A percentile compares a stretch with the other conserved stretches of the same genome.
These are phyloP conservation scores for Isoperla grammatica DNA, from an alignment of 2,888 invertebrate genomes.

Conservation along the genomic window DNA sequence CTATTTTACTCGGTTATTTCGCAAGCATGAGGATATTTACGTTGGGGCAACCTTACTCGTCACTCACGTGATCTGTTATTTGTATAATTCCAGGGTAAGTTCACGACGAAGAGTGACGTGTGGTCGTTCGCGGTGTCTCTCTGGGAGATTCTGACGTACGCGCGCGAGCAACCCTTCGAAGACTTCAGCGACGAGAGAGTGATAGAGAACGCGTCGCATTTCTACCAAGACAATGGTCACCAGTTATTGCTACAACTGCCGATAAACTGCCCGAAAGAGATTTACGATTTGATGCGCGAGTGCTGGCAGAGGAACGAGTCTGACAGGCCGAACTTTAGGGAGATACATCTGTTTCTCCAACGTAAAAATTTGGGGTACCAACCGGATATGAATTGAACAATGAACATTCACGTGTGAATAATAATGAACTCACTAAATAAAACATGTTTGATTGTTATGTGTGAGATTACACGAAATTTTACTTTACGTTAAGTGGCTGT, in stretches of 20 bases:
- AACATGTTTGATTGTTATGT: neutral
- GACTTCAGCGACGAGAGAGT: conserved; percentile 73
- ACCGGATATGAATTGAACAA: conserved; percentile 31
- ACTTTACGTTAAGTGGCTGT: too few relatives aligned
- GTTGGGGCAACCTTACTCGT: too few relatives aligned
- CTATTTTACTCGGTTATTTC: too few relatives aligned
- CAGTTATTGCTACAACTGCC: conserved; percentile 59
- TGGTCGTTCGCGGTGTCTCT: conserved; percentile 85
- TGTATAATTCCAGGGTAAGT: conserved; percentile 69
- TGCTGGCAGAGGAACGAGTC: conserved; percentile 76
- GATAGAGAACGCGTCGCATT: conserved; percentile 74
- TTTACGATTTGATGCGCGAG: conserved; percentile 77
- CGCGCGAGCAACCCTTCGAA: conserved; percentile 75
- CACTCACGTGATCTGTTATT: too few relatives aligned
- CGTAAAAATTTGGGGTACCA: conserved; percentile 64
- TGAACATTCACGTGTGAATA: neutral
- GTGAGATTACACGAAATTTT: too few relatives aligned
- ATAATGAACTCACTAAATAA: too few relatives aligned
- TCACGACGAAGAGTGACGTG: conserved; percentile 77
- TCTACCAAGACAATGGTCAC: conserved; percentile 66
- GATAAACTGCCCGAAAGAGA: conserved; percentile 67
- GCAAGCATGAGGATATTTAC: too few relatives aligned
- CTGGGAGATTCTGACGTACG: conserved; percentile 82
- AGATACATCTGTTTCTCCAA: conserved; percentile 76
- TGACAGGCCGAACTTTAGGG: conserved; percentile 71